A percentile compares a stretch with the other conserved stretches of the same genome.
Evolutionary conservation across 2,113 vertebrate species (phyloP).

Genomic region (Misgurnus mizolepis): DNA sequence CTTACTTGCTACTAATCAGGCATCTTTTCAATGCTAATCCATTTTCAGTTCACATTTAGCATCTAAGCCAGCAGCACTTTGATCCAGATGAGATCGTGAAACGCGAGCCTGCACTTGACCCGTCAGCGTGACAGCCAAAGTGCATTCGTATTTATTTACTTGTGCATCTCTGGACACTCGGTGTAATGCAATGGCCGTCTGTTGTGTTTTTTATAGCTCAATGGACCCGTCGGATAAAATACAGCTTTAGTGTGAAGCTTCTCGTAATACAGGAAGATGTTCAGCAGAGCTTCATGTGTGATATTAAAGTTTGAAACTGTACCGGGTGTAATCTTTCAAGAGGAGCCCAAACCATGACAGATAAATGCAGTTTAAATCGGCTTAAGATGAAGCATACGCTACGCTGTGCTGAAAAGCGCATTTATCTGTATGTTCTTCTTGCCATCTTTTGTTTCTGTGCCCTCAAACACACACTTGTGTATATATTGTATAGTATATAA

Average conservation of each 20-base stretch:
- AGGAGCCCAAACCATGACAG: background rate
- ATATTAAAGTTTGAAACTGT: constrained; percentile 36
- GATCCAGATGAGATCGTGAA: background rate
- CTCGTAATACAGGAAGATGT: constrained; percentile 2
- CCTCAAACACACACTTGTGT: background rate
- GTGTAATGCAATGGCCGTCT: constrained; percentile 9
- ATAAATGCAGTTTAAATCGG: constrained; percentile 13
- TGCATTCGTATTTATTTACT: constrained; percentile 16
- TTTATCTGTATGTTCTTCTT: constrained; percentile 21
- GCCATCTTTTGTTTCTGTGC: background rate
- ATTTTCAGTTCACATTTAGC: background rate
- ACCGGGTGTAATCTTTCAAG: constrained; percentile 20
- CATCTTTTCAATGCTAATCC: background rate
- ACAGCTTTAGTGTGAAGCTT: constrained; percentile 11
- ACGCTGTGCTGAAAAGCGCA: background rate
- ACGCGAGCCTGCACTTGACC: constrained; percentile 26
- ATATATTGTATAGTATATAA: background rate
- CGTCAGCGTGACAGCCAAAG: constrained; percentile 4
- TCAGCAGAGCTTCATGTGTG: constrained; percentile 17
- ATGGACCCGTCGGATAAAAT: constrained; percentile 19
- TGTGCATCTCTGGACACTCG: constrained; percentile 21
- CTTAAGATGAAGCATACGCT: background rate
- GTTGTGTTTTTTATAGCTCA: constrained; percentile 21
- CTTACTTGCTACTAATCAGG: background rate
- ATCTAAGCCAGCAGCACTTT: background rate